A percentile compares a stretch with the other conserved stretches of the same genome.
These are phyloP conservation scores for Anguilla megastoma DNA, from an alignment of 2,797 vertebrate species.

Conservation along the genomic window DNA sequence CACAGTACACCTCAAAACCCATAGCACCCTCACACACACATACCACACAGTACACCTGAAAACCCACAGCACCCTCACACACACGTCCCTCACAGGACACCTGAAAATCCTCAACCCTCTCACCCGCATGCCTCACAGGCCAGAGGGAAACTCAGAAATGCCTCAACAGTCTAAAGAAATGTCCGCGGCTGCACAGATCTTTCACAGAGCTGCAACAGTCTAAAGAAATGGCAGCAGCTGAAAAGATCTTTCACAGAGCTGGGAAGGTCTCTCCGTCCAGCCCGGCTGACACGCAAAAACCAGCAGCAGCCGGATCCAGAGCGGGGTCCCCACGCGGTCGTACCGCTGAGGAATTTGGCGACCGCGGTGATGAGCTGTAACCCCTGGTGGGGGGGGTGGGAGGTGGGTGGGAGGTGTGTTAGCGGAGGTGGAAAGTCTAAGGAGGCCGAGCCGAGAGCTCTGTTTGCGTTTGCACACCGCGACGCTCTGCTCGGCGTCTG, in stretches of 20 bases:
- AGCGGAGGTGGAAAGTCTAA: not conserved
- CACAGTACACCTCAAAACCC: too few species aligned
- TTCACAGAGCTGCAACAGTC: too few species aligned
- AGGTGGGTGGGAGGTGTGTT: not conserved
- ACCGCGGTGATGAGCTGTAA: not conserved
- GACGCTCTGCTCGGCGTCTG: not conserved
- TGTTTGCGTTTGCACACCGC: not conserved
- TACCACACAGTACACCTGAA: not conserved
- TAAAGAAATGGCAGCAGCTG: not conserved
- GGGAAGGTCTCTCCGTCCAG: not conserved
- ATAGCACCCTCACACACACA: not conserved
- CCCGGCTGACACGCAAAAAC: not conserved
- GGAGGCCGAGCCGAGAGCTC: not conserved
- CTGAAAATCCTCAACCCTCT: too few species aligned
- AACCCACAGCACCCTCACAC: not conserved
- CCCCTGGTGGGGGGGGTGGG: not conserved
- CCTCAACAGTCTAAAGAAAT: too few species aligned
- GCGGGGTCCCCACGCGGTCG: not conserved
- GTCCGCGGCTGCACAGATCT: not conserved
- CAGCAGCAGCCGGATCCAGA: not conserved
- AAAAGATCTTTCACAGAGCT: not conserved
- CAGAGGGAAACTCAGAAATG: too few species aligned
- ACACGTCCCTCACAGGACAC: not conserved
- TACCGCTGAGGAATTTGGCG: not conserved
- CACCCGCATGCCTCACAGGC: too few species aligned